A percentile compares a stretch with the other conserved stretches of the same genome.
These are phyloP conservation scores for Archocentrus centrarchus DNA, from an alignment of 2,113 vertebrate species.

Conservation along the genomic window DNA sequence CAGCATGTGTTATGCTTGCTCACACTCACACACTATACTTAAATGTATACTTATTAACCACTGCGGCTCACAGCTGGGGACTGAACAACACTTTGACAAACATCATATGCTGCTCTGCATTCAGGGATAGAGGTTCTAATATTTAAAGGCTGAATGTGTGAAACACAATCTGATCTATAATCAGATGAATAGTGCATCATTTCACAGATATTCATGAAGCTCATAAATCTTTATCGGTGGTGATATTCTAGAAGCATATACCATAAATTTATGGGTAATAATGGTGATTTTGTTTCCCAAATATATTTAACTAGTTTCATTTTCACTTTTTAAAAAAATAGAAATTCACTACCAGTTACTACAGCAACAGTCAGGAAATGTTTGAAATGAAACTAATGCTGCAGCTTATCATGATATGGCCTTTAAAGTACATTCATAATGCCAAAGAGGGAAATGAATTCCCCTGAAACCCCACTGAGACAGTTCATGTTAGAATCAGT, in stretches of 20 bases:
- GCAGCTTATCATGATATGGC: conserved; percentile 54
- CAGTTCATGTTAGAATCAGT: neutral
- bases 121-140: conserved; percentile 23
- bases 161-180: conserved; percentile 23
- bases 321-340: conserved; percentile 56
- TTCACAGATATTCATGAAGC: conserved; percentile 16
- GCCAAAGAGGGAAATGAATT: conserved; percentile 18
- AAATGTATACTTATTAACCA: conserved; percentile 5
- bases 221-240: neutral
- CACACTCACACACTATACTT: conserved; percentile 8
- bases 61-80: conserved; percentile 1
- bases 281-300: neutral
- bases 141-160: conserved; percentile 38
- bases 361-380: conserved; percentile 56
- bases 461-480: conserved; percentile 24
- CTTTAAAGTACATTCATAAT: conserved; percentile 71
- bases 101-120: conserved; percentile 25
- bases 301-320: conserved; percentile 3
- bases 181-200: neutral
- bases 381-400: conserved; percentile 63
- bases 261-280: conserved; percentile 14
- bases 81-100: conserved; percentile 51
- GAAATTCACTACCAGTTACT: conserved; percentile 44
- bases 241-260: conserved; percentile 20
- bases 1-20: conserved; percentile 5